Evolutionary conservation across 2,797 vertebrate species (phyloP).

Genomic region (Anguilla anguilla): DNA sequence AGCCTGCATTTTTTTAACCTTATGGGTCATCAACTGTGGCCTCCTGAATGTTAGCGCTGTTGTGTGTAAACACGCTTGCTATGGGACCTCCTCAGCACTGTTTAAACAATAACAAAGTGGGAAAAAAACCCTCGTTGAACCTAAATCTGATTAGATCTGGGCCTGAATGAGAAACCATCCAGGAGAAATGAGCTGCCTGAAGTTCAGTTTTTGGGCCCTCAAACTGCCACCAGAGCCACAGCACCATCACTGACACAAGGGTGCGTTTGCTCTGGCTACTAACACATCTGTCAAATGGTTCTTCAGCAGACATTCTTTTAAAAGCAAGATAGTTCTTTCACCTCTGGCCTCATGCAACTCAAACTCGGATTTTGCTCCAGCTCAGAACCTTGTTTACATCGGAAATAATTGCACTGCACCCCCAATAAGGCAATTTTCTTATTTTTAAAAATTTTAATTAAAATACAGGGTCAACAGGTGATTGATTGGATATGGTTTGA

Average conservation of each 20-base stretch:
- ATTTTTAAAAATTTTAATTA: too few species aligned
- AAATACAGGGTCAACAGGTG: too few species aligned
- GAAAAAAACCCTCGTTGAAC: conserved; percentile 64
- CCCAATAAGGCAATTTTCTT: neutral
- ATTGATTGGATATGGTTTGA: too few species aligned
- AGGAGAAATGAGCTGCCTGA: neutral
- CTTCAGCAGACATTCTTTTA: neutral
- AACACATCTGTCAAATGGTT: neutral
- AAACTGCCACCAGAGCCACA: too few species aligned
- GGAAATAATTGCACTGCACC: neutral
- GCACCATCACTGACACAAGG: too few species aligned
- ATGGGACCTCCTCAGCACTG: neutral
- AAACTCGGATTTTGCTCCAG: neutral
- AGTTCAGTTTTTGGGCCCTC: neutral
- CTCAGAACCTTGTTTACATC: neutral
- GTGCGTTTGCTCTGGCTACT: neutral
- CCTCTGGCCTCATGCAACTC: neutral
- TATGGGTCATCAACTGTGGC: neutral
- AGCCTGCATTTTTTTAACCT: too few species aligned
- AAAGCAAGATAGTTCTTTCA: neutral
- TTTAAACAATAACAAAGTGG: conserved; percentile 37
- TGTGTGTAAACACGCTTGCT: neutral
- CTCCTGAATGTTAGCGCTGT: neutral
- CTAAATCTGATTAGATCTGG: conserved; percentile 63
- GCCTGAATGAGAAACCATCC: neutral